Evolutionary conservation across 1,140 invertebrate species (phyloP).

Genomic region (Reticulitermes speratus): DNA sequence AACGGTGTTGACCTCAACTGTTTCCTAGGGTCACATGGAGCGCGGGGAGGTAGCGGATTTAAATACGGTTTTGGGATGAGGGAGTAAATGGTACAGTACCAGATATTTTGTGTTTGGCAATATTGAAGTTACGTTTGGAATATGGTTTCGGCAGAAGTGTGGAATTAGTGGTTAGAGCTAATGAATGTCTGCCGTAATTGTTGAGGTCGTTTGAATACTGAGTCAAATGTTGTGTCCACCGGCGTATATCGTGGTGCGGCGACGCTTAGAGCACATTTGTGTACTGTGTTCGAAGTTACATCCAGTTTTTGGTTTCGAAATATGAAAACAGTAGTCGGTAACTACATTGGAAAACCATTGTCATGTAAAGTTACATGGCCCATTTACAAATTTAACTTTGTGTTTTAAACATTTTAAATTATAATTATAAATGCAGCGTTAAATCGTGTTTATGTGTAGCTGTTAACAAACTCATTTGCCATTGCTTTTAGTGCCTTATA

Average conservation of each 20-base stretch:
- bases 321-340: background rate
- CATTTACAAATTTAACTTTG: background rate
- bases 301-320: background rate
- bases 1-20: background rate
- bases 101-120: background rate
- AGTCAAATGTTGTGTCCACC: background rate
- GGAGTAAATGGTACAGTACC: background rate
- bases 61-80: background rate
- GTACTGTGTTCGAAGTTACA: background rate
- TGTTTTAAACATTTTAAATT: background rate
- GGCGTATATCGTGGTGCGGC: background rate
- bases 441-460: background rate
- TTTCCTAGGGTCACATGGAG: background rate
- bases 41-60: background rate
- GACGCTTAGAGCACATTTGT: background rate
- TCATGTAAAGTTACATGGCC: background rate
- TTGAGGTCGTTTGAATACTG: background rate
- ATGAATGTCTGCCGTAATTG: background rate
- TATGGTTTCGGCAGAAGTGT: conserved; percentile 1
- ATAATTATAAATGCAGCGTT: background rate
- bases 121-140: background rate
- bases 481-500: background rate
- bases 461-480: background rate
- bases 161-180: background rate
- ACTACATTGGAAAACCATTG: background rate